Base-by-base conservation (phyloP, 1,140 invertebrate species). In the Ctenoplectra terminalis region DNA sequence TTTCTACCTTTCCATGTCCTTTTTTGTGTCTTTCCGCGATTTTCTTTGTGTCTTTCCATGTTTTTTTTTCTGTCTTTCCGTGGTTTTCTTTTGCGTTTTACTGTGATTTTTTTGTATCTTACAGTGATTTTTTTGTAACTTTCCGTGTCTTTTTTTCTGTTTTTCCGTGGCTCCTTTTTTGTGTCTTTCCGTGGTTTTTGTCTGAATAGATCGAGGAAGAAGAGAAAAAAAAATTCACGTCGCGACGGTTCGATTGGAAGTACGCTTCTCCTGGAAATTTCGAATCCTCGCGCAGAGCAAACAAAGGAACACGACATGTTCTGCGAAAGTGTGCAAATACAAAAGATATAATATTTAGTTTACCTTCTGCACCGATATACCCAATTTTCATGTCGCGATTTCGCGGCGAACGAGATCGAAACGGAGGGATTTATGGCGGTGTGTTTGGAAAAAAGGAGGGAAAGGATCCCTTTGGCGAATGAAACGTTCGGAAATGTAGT, bases 261-360 rank as follows among this genome's bases (percentile, higher is more conserved):
- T n/a, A 13, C n/a, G 5, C 11, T 61, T 48, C 11, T 29, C 37
- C 9, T 37, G 26, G n/a, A 71, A 71, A 78, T 29, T 60, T 50
- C 43, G 29, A 48, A 78, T 71, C 17, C 15, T 17, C 5, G 2
- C 11, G 7, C 40, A 9, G 23, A 29, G 31, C 52, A 60, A 60
- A 29, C 54, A 60, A 70, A 78, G 46, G 66, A 48, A 29, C 34
- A 11, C 40, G 48, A 37, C 40, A 13, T n/a, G 20, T 46, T 50
- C 6, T 6, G 29, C 26, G 43, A 0, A 29, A 77, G 50, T 48
- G 40, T 77, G 64, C 52, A 77, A 77, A 77, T 48, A 77, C 2
- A 8, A 43, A 26, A 13, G 52, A 34, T 46, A 67, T 48, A 46
- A 46, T 48, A 56, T 46, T 70, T 43, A n/a, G 50, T 77, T 70